Conservation (phyloP, 2,888 invertebrate genomes). For the Pristionchus japonicus region DNA sequence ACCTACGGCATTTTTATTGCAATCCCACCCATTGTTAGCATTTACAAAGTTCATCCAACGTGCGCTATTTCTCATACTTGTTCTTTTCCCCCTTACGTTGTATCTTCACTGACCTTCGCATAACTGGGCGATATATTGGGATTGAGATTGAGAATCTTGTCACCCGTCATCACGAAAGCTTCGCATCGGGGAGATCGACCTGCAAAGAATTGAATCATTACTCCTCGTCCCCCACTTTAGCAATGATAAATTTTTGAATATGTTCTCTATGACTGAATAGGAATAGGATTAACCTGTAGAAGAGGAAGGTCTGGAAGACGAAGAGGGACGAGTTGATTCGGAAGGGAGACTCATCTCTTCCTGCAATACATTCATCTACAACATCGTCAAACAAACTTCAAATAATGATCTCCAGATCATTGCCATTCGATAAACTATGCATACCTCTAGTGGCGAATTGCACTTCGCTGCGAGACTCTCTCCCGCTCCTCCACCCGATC, state of each 20-base stretch:
- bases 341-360: neutral
- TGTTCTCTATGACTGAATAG: too few species aligned
- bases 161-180: constrained; percentile 72
- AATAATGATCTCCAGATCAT: too few species aligned
- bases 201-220: neutral
- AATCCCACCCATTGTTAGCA: neutral
- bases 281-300: neutral
- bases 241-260: too few species aligned
- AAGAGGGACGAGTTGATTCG: neutral
- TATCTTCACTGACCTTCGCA: constrained; percentile 55
- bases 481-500: constrained; percentile 29
- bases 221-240: too few species aligned
- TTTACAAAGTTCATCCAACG: neutral
- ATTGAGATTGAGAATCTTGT: constrained; percentile 67
- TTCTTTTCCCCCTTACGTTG: neutral
- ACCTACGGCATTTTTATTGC: constrained; percentile 26
- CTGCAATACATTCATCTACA: neutral
- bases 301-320: neutral
- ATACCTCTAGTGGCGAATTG: constrained; percentile 1
- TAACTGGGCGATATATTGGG: constrained; percentile 69
- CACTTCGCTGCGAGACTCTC: neutral
- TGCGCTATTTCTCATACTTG: neutral
- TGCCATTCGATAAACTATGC: too few species aligned
- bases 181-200: constrained; percentile 52
- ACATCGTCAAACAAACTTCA: too few species aligned